Base-by-base conservation (phyloP, 1,140 invertebrate genomes). In the Musca domestica region DNA sequence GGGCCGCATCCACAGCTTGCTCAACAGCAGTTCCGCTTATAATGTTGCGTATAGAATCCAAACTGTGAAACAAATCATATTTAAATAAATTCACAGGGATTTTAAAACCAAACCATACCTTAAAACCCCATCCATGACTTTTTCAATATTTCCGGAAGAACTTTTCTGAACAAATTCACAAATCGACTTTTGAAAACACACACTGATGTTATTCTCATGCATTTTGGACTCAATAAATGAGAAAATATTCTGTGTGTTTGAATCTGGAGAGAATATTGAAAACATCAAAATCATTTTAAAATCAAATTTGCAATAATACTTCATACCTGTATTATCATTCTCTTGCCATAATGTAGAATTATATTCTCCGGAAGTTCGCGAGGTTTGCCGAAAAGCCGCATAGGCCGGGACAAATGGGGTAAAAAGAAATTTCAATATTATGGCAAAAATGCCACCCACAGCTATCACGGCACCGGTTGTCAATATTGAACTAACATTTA, bases 381-480 rank as follows among this genome's bases (percentile, higher is more conserved):
- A 41, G 6, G 34, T 9, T 41, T 41, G 6, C 2, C 34, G 34
- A 41, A 41, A 41, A 2, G 10, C 34, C 6, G 34, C 6, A 41
- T 41, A 41, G 2, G 34, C 5, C 12, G 34, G 34, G 0, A 34
- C 56, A 34, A 61, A 61, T 61, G 65, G 56, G 4, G 49, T 17
- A 17, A n/a, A 65, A 0, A 67, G 9, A 5, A 23, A 12, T 61
- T 67, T 67, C 5, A 79, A 68, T 12, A 79, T 67, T 2, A 58
- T 71, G 3, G 76, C 77, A n/a, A 79, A 73, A 0, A 76, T 66
- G 0, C 76, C 75, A n/a, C 77, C 77, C 0, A 74, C 72, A 17
- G 72, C 74, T 12, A 76, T 74, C 27, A 79, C 48, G 6, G 74
- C 73, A 0, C 71, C 75, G 12, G 76, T 72, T 10, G 76, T 74